Conservation (phyloP, 2,797 vertebrate genomes). For the Pampus argenteus region DNA sequence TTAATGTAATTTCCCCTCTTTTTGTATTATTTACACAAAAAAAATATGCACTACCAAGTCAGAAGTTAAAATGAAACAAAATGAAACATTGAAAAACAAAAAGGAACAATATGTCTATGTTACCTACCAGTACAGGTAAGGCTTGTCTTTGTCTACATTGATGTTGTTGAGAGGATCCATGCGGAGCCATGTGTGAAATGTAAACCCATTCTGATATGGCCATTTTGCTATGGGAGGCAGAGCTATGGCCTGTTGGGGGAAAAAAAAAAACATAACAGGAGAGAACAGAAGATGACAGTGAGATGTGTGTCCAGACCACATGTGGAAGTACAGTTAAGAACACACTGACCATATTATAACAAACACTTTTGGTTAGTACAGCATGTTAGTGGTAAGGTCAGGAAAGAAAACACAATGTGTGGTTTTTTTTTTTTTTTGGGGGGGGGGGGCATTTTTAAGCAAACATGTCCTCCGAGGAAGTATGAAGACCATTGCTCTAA, state of each 20-base stretch:
- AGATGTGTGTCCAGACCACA: not conserved
- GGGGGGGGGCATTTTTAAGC: no score
- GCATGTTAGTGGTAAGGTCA: not conserved
- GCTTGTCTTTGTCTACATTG: constrained; percentile 98
- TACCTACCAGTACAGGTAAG: constrained; percentile 98
- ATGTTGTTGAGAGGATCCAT: constrained; percentile 99
- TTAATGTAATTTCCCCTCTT: not conserved
- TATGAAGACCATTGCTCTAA: not conserved
- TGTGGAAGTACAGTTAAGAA: constrained; percentile 8
- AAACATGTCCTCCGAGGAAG: not conserved
- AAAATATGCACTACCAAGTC: not conserved
- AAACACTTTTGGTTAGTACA: not conserved
- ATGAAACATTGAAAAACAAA: constrained; percentile 2
- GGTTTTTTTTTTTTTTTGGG: no score
- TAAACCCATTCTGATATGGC: constrained; percentile 99
- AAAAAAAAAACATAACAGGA: constrained; percentile 16
- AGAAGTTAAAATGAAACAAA: not conserved
- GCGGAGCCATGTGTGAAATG: constrained; percentile 98
- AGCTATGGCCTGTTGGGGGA: constrained; percentile 91
- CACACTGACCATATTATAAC: constrained; percentile 1
- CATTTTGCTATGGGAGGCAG: constrained; percentile 98
- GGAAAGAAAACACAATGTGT: not conserved
- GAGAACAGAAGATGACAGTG: constrained; percentile 2
- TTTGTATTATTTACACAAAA: constrained; percentile 7
- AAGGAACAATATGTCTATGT: not conserved